Conservation (phyloP, 1,140 invertebrate genomes). For the Drosophila orena region DNA sequence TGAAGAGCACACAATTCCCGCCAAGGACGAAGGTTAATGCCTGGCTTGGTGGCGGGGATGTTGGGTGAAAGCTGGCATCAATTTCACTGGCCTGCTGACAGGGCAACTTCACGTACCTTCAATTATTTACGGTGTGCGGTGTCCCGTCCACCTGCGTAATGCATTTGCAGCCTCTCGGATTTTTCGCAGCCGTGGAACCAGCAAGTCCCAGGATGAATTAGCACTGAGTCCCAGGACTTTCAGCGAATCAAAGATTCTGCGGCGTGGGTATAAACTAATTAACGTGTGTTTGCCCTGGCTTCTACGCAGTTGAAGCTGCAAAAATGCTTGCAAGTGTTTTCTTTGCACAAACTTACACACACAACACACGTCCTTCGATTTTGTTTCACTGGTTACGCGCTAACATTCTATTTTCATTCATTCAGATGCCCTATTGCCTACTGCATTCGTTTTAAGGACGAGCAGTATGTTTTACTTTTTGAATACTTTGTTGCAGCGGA, state of each 20-base stretch:
- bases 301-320: slow-evolving; percentile 64
- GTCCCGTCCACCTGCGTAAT: slow-evolving; percentile 45
- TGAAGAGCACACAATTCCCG: slow-evolving; percentile 35
- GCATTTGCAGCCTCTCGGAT: slow-evolving; percentile 22
- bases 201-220: slow-evolving; percentile 47
- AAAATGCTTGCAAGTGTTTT: slow-evolving; percentile 27
- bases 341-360: slow-evolving; percentile 35
- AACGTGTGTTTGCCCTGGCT: slow-evolving; percentile 39
- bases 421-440: neutral
- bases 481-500: slow-evolving; percentile 19
- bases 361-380: slow-evolving; percentile 38
- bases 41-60: slow-evolving; percentile 11
- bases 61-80: slow-evolving; percentile 43
- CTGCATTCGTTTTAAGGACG: neutral
- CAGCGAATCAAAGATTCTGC: slow-evolving; percentile 37
- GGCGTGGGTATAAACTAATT: slow-evolving; percentile 13
- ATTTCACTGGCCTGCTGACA: slow-evolving; percentile 59
- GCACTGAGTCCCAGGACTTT: slow-evolving; percentile 25
- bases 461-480: slow-evolving; percentile 9
- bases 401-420: neutral
- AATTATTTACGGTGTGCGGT: slow-evolving; percentile 71
- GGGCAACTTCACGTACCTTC: slow-evolving; percentile 60
- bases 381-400: slow-evolving; percentile 1
- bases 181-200: slow-evolving; percentile 12
- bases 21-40: slow-evolving; percentile 46